Percentiles rank a stretch among this genome's conserved stretches.
These are phyloP conservation scores for Suricata suricatta DNA, from an alignment of 2,113 vertebrate genomes.

Conservation along the genomic window DNA sequence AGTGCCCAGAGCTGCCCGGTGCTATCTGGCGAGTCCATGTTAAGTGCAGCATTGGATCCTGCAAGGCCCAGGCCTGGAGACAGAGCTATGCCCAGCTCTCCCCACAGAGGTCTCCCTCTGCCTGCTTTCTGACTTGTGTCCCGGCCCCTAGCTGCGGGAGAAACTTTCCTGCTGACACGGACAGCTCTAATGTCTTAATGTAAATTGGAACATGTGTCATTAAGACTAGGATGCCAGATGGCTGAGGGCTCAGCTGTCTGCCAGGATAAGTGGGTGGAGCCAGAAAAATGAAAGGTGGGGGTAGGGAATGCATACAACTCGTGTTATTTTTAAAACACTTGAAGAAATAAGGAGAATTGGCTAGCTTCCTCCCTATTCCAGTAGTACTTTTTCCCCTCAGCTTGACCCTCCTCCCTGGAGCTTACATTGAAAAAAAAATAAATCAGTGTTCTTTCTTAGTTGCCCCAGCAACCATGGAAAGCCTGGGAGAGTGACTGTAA, in stretches of 20 bases:
- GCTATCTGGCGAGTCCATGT: background rate
- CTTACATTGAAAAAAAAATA: background rate
- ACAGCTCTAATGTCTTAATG: conserved; percentile 62
- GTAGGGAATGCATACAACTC: background rate
- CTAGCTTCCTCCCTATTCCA: conserved; percentile 47
- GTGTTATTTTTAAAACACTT: conserved; percentile 72
- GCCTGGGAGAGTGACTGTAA: conserved; percentile 31
- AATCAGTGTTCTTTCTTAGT: conserved; percentile 62
- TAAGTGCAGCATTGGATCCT: background rate
- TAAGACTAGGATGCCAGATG: conserved; percentile 69
- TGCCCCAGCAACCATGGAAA: conserved; percentile 58
- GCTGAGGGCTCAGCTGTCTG: conserved; percentile 70
- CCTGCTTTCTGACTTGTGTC: background rate
- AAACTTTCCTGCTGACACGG: conserved; percentile 21
- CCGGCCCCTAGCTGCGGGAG: background rate
- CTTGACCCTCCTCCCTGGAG: conserved; percentile 61
- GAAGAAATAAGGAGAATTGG: conserved; percentile 42
- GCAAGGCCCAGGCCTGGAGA: background rate
- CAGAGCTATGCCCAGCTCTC: background rate
- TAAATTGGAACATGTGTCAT: conserved; percentile 71
- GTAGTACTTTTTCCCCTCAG: conserved; percentile 12
- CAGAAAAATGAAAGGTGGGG: conserved; percentile 56
- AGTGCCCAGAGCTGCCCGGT: background rate
- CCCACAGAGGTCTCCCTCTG: conserved; percentile 80
- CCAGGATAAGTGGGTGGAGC: conserved; percentile 66